phyloP scores from a whole-genome alignment of 2,888 invertebrate species.

The Drosophila barbarae region DNA sequence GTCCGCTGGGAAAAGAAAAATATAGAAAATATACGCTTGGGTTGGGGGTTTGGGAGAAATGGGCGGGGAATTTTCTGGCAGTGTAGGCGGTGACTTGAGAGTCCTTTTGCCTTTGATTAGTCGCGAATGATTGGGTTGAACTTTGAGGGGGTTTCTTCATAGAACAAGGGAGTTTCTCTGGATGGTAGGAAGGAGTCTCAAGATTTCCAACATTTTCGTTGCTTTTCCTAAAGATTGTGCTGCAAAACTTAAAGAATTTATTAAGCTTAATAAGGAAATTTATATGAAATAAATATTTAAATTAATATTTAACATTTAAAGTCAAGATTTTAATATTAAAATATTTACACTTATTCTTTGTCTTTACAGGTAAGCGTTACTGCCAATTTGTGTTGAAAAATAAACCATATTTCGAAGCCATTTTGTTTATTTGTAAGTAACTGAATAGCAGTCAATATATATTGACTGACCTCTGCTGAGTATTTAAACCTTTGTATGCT shows the following conservation, averaged over 20 bases:
- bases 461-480: background rate
- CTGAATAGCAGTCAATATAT: background rate
- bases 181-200: too few relatives aligned
- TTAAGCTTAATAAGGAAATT: too few relatives aligned
- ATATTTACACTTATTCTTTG: background rate
- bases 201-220: too few relatives aligned
- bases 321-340: too few relatives aligned
- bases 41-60: too few relatives aligned
- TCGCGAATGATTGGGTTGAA: conserved; percentile 50
- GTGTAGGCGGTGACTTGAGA: conserved; percentile 15
- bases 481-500: background rate
- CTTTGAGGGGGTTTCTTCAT: conserved; percentile 1
- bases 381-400: background rate
- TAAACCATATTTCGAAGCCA: too few relatives aligned
- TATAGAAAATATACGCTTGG: background rate
- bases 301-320: too few relatives aligned
- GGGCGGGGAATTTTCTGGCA: conserved; percentile 3
- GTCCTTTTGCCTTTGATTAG: conserved; percentile 51
- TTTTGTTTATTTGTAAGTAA: background rate
- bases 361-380: conserved; percentile 9
- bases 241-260: too few relatives aligned
- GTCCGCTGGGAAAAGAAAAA: background rate
- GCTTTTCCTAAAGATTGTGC: too few relatives aligned
- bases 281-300: background rate
- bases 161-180: background rate